Evolutionary conservation across 2,888 invertebrate species (phyloP).

Genomic region (Ypsolopha sequella): DNA sequence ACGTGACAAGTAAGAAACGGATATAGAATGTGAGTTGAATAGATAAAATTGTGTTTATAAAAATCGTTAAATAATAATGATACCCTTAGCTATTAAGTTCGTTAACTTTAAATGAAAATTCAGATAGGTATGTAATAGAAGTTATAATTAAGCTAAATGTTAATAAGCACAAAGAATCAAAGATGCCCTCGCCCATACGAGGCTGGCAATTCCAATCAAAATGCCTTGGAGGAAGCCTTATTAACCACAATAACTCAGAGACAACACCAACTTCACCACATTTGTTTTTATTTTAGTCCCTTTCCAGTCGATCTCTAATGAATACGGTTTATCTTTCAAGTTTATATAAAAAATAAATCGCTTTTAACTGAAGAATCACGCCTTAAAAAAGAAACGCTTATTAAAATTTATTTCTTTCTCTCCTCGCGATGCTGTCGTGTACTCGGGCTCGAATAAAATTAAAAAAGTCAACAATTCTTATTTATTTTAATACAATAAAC

Average conservation of each 20-base stretch:
- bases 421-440: constrained; percentile 65
- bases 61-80: no score
- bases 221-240: constrained; percentile 51
- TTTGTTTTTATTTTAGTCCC: constrained; percentile 65
- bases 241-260: constrained; percentile 65
- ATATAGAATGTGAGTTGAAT: no score
- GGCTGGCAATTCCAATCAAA: constrained; percentile 30
- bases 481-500: constrained; percentile 72
- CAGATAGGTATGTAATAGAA: constrained; percentile 16
- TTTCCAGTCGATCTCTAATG: constrained; percentile 69
- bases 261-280: constrained; percentile 59
- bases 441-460: constrained; percentile 67
- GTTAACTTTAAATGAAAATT: neutral
- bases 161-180: constrained; percentile 13
- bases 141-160: constrained; percentile 42
- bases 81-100: neutral
- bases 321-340: constrained; percentile 67
- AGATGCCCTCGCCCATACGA: neutral
- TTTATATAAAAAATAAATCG: constrained; percentile 70
- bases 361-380: constrained; percentile 71
- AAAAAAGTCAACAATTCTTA: constrained; percentile 70
- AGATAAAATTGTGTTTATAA: no score
- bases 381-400: constrained; percentile 71
- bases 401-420: constrained; percentile 71
- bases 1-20: no score